These are phyloP conservation scores for Rana temporaria DNA, from an alignment of 2,113 vertebrate genomes.

Conservation along the genomic window DNA sequence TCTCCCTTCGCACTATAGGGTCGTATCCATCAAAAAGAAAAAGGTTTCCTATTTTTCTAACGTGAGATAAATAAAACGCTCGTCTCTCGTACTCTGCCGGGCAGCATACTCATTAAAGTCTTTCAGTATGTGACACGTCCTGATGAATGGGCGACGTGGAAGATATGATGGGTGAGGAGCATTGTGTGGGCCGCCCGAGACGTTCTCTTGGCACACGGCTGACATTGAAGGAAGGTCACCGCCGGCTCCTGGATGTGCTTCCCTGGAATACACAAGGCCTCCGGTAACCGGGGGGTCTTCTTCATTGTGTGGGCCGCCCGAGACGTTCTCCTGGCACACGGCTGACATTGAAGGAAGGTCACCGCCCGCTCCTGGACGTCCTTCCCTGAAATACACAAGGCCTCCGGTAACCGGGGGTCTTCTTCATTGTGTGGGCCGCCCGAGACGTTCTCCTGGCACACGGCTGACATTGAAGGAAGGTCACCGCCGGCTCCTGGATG, in stretches of 20 bases:
- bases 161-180: neutral
- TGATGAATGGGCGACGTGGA: constrained; percentile 23
- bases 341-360: too few species aligned
- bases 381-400: too few species aligned
- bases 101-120: constrained; percentile 4
- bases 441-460: too few species aligned
- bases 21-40: constrained; percentile 42
- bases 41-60: constrained; percentile 30
- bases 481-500: too few species aligned
- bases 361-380: too few species aligned
- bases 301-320: neutral
- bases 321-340: too few species aligned
- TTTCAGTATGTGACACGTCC: constrained; percentile 21
- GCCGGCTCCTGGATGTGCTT: neutral
- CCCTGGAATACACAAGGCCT: too few species aligned
- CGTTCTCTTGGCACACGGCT: neutral
- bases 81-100: neutral
- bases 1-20: constrained; percentile 38
- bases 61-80: constrained; percentile 27
- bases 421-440: neutral
- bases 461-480: too few species aligned
- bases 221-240: constrained; percentile 8
- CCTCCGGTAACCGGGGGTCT: neutral
- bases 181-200: neutral
- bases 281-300: too few species aligned